Conservation (phyloP, 2,888 invertebrate species). For the Idaea aversata region DNA sequence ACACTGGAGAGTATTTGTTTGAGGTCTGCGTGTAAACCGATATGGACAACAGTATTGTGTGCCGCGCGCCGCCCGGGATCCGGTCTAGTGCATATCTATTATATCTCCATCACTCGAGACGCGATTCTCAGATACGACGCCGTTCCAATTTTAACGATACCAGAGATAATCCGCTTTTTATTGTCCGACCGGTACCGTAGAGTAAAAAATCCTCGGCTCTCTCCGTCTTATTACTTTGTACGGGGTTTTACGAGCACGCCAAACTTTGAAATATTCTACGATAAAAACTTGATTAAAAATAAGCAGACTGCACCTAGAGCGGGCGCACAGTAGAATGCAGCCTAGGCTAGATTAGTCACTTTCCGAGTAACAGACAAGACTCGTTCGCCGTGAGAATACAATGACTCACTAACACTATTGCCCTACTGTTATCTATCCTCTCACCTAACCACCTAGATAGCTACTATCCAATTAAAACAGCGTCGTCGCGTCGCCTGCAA, state of each 20-base stretch:
- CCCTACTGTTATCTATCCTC: slow-evolving; percentile 19
- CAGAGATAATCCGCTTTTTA: slow-evolving; percentile 65
- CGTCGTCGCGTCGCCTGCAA: slow-evolving; percentile 23
- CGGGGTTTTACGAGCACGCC: slow-evolving; percentile 32
- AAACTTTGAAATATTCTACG: slow-evolving; percentile 12
- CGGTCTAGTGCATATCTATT: slow-evolving; percentile 76
- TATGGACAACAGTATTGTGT: slow-evolving; percentile 69
- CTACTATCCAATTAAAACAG: slow-evolving; percentile 15
- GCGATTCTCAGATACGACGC: slow-evolving; percentile 59
- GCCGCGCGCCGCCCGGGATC: slow-evolving; percentile 59
- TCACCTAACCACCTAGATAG: background rate
- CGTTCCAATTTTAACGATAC: slow-evolving; percentile 67
- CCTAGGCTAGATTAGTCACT: slow-evolving; percentile 55
- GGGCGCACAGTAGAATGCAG: slow-evolving; percentile 27
- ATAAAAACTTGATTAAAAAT: slow-evolving; percentile 22
- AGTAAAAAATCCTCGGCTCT: slow-evolving; percentile 42
- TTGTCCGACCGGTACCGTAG: slow-evolving; percentile 41
- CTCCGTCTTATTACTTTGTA: slow-evolving; percentile 36
- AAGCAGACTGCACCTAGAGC: slow-evolving; percentile 27
- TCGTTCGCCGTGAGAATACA: slow-evolving; percentile 44
- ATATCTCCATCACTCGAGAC: slow-evolving; percentile 64
- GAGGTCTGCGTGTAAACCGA: slow-evolving; percentile 70
- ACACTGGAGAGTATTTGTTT: slow-evolving; percentile 66
- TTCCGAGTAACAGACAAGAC: slow-evolving; percentile 50
- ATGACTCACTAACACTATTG: slow-evolving; percentile 58